Percentiles rank a stretch among this genome's conserved stretches.
Conservation (phyloP, 2,888 invertebrate genomes). For the Atethmia centrago region DNA sequence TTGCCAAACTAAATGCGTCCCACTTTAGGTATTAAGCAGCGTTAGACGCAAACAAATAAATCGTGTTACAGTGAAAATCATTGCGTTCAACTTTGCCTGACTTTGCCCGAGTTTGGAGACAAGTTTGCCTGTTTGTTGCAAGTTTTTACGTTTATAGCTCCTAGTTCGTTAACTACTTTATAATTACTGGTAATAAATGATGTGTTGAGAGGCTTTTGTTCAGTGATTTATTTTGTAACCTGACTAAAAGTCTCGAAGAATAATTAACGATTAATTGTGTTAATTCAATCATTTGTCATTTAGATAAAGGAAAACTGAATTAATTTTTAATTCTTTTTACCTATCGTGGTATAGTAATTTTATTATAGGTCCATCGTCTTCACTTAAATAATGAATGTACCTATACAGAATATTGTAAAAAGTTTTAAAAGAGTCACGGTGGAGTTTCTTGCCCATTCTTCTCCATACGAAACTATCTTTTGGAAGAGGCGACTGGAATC, state of each 20-base stretch:
- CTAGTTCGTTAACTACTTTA: conserved; percentile 54
- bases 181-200: conserved; percentile 58
- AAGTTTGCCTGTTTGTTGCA: conserved; percentile 58
- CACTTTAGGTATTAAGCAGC: conserved; percentile 73
- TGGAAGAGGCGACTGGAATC: too few species aligned
- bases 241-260: conserved; percentile 12
- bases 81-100: conserved; percentile 62
- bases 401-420: too few species aligned
- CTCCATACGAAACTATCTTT: too few species aligned
- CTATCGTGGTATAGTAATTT: too few species aligned
- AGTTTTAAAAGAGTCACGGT: too few species aligned
- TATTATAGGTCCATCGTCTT: too few species aligned
- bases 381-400: too few species aligned
- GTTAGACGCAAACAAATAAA: conserved; percentile 80
- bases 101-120: conserved; percentile 52
- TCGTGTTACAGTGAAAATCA: conserved; percentile 66
- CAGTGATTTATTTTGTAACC: conserved; percentile 10
- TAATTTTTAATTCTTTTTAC: too few species aligned
- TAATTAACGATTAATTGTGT: conserved; percentile 13
- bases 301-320: not conserved
- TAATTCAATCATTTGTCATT: not conserved
- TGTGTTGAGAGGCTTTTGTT: conserved; percentile 14
- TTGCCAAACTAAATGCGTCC: conserved; percentile 66
- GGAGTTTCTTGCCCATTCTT: too few species aligned
- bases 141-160: conserved; percentile 66